A percentile compares a stretch with the other conserved stretches of the same genome.
Evolutionary conservation across 2,888 invertebrate species (phyloP).

Genomic region (Epiblema foenella): DNA sequence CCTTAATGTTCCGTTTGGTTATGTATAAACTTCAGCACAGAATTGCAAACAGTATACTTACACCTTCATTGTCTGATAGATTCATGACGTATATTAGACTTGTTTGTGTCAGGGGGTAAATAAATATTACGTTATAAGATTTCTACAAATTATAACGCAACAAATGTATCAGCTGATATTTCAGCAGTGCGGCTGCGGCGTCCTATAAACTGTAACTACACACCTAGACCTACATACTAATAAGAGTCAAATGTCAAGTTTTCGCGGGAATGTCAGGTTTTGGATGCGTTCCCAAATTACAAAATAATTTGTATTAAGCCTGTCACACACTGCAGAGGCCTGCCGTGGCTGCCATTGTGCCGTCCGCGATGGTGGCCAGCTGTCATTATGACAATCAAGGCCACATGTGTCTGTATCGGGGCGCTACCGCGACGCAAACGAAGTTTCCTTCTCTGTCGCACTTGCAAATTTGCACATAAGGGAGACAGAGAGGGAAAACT

Average conservation of each 20-base stretch:
- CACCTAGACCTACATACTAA: too few species aligned
- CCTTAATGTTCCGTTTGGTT: conserved; percentile 30
- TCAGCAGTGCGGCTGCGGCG: conserved; percentile 12
- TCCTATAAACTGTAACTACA: conserved; percentile 46
- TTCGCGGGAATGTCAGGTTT: conserved; percentile 61
- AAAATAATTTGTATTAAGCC: too few species aligned
- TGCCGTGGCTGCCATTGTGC: too few species aligned
- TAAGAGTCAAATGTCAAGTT: conserved; percentile 68
- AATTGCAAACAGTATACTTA: conserved; percentile 60
- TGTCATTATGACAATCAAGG: too few species aligned
- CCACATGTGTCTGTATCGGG: too few species aligned
- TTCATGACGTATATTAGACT: conserved; percentile 61
- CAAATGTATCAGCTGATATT: conserved; percentile 57
- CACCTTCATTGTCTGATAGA: conserved; percentile 80
- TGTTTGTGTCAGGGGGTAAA: background rate
- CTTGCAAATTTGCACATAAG: too few species aligned
- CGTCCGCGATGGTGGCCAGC: too few species aligned
- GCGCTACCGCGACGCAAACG: too few species aligned
- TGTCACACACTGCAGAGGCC: too few species aligned
- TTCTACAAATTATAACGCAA: conserved; percentile 1
- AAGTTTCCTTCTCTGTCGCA: too few species aligned
- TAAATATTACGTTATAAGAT: conserved; percentile 4
- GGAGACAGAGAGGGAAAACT: too few species aligned
- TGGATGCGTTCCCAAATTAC: conserved; percentile 20
- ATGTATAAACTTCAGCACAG: conserved; percentile 6